Evolutionary conservation across 2,113 vertebrate species (phyloP).

Genomic region (Zeus faber): DNA sequence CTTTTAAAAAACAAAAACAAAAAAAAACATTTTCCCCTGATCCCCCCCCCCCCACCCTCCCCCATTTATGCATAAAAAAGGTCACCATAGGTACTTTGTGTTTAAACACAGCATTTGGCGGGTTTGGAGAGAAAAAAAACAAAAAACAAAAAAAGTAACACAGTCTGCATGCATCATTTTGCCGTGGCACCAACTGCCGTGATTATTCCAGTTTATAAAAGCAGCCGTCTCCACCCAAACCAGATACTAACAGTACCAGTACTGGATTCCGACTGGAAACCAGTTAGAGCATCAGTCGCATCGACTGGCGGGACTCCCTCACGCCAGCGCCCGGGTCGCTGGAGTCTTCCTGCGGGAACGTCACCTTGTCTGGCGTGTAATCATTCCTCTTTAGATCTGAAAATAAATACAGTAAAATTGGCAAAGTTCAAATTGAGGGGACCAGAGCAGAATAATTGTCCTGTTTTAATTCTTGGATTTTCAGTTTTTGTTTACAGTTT

Average conservation of each 20-base stretch:
- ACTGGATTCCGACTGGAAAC: neutral
- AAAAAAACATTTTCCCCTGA: conserved; percentile 43
- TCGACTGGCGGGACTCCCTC: conserved; percentile 87
- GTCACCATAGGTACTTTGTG: conserved; percentile 33
- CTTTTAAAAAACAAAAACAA: no score
- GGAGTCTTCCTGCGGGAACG: conserved; percentile 87
- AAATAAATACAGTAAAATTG: neutral
- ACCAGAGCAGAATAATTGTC: no score
- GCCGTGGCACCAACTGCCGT: conserved; percentile 25
- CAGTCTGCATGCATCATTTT: conserved; percentile 53
- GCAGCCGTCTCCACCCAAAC: neutral
- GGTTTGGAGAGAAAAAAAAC: no score
- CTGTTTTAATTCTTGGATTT: no score
- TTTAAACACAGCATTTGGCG: conserved; percentile 44
- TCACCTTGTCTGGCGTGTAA: conserved; percentile 92
- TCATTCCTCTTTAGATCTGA: conserved; percentile 95
- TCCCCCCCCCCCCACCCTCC: conserved; percentile 9
- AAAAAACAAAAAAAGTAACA: conserved; percentile 37
- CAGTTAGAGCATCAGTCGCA: conserved; percentile 87
- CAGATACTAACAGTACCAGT: conserved; percentile 4
- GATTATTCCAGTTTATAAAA: conserved; percentile 54
- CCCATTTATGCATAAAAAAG: no score
- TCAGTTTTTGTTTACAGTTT: no score
- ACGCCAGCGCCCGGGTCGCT: conserved; percentile 80
- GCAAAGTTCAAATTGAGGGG: neutral